phyloP scores from a whole-genome alignment of 2,888 invertebrate genomes.

The Aleiodes leptofemur region DNA sequence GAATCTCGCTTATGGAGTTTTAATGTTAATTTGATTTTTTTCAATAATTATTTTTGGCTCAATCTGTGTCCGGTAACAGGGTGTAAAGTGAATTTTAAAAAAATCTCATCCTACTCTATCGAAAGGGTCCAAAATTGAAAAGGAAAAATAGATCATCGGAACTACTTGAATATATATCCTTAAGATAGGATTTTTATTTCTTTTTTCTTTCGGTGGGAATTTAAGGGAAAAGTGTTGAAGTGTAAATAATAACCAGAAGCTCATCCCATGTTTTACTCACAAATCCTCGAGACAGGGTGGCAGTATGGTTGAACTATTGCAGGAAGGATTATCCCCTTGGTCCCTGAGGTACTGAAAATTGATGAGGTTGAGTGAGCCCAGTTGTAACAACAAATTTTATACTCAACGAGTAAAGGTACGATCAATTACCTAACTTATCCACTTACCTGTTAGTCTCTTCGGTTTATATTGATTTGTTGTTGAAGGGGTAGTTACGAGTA shows the following conservation, averaged over 20 bases:
- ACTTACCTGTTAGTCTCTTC: slow-evolving; percentile 59
- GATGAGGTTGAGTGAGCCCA: slow-evolving; percentile 30
- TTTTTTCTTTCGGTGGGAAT: not conserved
- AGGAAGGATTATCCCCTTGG: slow-evolving; percentile 57
- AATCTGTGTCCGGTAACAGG: no score
- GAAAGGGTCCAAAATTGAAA: no score
- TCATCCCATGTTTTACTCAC: slow-evolving; percentile 65
- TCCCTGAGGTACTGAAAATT: slow-evolving; percentile 5
- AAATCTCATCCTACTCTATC: no score
- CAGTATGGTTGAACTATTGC: slow-evolving; percentile 34
- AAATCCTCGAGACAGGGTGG: slow-evolving; percentile 51
- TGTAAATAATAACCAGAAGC: slow-evolving; percentile 60
- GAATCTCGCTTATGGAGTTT: no score
- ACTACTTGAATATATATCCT: no score
- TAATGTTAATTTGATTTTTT: no score
- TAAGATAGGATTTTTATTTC: no score
- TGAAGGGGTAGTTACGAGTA: slow-evolving; percentile 56
- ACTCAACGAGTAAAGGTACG: slow-evolving; percentile 30
- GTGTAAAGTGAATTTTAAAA: no score
- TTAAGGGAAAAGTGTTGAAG: slow-evolving; percentile 59
- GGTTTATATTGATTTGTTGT: slow-evolving; percentile 66
- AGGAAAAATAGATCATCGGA: no score
- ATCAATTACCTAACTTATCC: slow-evolving; percentile 60
- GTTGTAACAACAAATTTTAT: slow-evolving; percentile 28
- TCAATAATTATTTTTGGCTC: no score